Percentiles rank a stretch among this genome's conserved stretches.
Evolutionary conservation across 2,888 invertebrate species (phyloP).

Genomic region (Lithophane leautieri): DNA sequence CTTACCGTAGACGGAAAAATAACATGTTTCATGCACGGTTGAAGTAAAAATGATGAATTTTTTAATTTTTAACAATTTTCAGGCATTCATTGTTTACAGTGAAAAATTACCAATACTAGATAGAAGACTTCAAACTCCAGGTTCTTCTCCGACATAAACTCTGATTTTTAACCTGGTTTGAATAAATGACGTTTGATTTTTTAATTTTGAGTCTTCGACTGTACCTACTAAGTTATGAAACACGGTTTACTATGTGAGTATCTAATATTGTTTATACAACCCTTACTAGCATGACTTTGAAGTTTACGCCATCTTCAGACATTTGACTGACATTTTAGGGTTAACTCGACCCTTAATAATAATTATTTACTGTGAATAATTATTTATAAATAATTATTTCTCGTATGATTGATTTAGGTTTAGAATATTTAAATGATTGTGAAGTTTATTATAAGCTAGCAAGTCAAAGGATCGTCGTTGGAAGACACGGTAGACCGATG

Average conservation of each 20-base stretch:
- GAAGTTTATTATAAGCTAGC: no score
- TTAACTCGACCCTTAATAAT: conserved; percentile 12
- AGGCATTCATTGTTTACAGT: no score
- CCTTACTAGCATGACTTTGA: conserved; percentile 10
- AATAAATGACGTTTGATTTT: no score
- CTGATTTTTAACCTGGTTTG: no score
- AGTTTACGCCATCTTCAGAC: conserved; percentile 13
- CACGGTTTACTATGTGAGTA: neutral
- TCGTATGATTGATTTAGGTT: conserved; percentile 28
- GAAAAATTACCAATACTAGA: no score
- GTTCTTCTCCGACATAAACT: no score
- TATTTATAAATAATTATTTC: conserved; percentile 28
- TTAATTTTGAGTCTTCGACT: neutral
- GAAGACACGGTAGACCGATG: no score
- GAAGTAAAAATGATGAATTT: neutral
- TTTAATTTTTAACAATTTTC: no score
- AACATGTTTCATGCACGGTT: neutral
- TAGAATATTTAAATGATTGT: conserved; percentile 1
- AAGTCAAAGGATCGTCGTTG: no score
- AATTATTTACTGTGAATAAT: conserved; percentile 29
- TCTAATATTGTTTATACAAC: neutral
- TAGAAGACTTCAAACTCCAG: no score
- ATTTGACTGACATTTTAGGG: conserved; percentile 36
- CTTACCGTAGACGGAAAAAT: neutral
- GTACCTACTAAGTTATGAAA: neutral